A percentile compares a stretch with the other conserved stretches of the same genome.
Evolutionary conservation across 1,140 invertebrate species (phyloP).

Genomic region (Bombus pascuorum): DNA sequence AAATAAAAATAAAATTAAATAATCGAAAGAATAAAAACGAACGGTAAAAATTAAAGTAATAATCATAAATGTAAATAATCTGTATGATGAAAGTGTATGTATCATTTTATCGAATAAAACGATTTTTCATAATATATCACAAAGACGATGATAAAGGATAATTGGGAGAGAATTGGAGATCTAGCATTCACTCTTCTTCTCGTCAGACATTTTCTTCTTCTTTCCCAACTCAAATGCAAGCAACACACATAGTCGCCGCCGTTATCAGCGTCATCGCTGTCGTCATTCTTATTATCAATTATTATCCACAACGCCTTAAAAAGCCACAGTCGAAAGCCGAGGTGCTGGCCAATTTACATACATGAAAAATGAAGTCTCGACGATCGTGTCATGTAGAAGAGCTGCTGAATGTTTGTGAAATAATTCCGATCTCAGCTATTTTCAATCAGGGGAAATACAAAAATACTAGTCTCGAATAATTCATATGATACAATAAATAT

Average conservation of each 20-base stretch:
- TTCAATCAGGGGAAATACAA: too few relatives aligned
- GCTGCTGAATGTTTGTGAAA: constrained; percentile 1
- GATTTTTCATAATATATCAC: background rate
- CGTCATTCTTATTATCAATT: constrained; percentile 37
- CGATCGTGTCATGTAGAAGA: constrained; percentile 5
- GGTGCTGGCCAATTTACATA: constrained; percentile 31
- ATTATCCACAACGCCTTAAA: constrained; percentile 34
- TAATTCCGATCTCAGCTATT: background rate
- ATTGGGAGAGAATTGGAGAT: constrained; percentile 24
- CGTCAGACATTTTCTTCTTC: constrained; percentile 50
- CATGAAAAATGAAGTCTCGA: background rate
- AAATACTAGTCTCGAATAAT: too few relatives aligned
- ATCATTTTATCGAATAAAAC: background rate
- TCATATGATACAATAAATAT: too few relatives aligned
- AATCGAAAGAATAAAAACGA: background rate
- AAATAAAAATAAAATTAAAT: background rate
- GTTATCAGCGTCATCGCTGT: constrained; percentile 21
- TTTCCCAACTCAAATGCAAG: constrained; percentile 39
- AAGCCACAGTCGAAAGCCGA: constrained; percentile 37
- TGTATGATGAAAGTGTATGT: background rate
- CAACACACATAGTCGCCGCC: constrained; percentile 23
- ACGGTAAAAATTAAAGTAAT: background rate
- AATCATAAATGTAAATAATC: background rate
- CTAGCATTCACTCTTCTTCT: constrained; percentile 36
- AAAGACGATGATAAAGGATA: constrained; percentile 11